Base-by-base conservation (phyloP, 2,113 vertebrate species). In the Prunella himalayana region DNA sequence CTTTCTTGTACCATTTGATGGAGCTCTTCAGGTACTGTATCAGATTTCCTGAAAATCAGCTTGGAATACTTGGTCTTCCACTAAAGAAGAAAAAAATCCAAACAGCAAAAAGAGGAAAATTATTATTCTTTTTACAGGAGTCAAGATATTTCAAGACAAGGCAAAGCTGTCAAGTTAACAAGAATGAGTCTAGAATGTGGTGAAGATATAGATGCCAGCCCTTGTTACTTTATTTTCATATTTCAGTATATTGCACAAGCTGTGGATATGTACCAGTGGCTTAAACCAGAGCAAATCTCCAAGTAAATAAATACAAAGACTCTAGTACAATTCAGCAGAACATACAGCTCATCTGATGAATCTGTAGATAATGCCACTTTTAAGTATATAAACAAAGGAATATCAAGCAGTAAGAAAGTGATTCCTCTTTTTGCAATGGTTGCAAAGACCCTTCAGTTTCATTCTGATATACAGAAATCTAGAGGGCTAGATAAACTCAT, bases 51-150 rank as follows among this genome's bases (percentile, higher is more conserved):
- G 83, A 99, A 95, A 76, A 98, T 82, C 37, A 99, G 97, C 53
- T 99, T 99, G 17, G 98, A 97, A 90, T 99, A 99, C 65, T 99
- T 99, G 88, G 98, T 98, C 86, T 99, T 98, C 99, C 99, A 99
- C 99, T 99, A 90, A 78, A 96, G 83, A 41, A 94, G 60, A 70
- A 76, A 97, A 96, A 35, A n/a, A 53, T 37, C 7, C 13, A 33
- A 54, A 70, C 16, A 44, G 33, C 2, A 79, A 77, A 72, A 59
- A 3, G 2, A 85, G 15, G 11, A 73, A 44, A 45, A 85, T 3
- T 37, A 57, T 59, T 71, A 44, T 15, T 77, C 9, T 30, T 90
- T 79, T 76, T 54, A 63, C 23, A 84, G 24, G 3, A 95, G 42
- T 8, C 15, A 44, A 79, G 79, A 10, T 65, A 89, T 24, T 70